Percentiles rank a stretch among this genome's conserved stretches.
These are phyloP conservation scores for Athrips mouffetella DNA, from an alignment of 2,888 invertebrate species.

Conservation along the genomic window DNA sequence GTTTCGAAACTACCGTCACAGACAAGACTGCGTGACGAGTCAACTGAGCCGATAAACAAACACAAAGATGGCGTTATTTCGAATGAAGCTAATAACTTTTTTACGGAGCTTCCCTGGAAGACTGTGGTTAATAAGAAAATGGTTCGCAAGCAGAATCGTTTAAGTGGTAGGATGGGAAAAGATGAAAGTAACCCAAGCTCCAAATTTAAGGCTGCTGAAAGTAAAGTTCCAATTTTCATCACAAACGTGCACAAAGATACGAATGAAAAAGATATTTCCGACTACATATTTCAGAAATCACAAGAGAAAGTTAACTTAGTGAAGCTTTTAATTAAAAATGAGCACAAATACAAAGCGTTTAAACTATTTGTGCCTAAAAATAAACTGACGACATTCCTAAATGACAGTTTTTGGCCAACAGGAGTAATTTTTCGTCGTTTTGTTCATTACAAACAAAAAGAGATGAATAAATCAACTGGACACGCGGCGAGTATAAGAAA, in stretches of 20 bases:
- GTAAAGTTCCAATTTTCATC: constrained; percentile 7
- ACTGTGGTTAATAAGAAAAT: too few relatives aligned
- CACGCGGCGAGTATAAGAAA: too few relatives aligned
- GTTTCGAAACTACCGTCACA: too few relatives aligned
- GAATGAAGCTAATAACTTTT: too few relatives aligned
- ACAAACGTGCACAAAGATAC: too few relatives aligned
- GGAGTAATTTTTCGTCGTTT: not conserved
- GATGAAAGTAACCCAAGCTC: not conserved
- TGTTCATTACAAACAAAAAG: not conserved
- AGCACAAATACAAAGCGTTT: not conserved
- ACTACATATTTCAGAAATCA: not conserved
- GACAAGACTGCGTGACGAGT: too few relatives aligned
- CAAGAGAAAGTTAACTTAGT: not conserved
- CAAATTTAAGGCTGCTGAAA: constrained; percentile 12
- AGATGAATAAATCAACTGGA: not conserved
- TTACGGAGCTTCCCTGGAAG: too few relatives aligned
- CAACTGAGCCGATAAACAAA: too few relatives aligned
- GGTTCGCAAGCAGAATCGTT: too few relatives aligned
- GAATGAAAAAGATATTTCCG: not conserved
- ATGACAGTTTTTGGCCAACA: not conserved
- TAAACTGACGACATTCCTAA: too few relatives aligned
- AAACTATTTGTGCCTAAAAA: not conserved
- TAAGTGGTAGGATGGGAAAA: too few relatives aligned
- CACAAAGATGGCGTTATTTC: too few relatives aligned
- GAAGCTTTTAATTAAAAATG: not conserved